Evolutionary conservation across 2,888 invertebrate species (phyloP).

Genomic region (Caenorhabditis drosophilae): DNA sequence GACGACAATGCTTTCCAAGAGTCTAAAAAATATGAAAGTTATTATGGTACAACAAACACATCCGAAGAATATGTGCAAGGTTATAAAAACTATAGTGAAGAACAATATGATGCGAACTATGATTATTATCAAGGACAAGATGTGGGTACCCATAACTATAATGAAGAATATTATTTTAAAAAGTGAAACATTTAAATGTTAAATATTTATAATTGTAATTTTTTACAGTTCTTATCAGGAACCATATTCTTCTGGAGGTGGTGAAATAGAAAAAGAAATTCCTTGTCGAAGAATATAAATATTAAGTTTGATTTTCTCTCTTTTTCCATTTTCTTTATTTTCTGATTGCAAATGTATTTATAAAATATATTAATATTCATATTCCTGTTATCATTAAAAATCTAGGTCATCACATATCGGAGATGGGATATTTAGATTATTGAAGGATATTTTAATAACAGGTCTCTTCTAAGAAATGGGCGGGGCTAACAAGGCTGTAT

Average conservation of each 20-base stretch:
- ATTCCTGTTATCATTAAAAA: too few species aligned
- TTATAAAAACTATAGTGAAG: constrained; percentile 3
- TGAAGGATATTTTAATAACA: too few species aligned
- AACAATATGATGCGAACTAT: neutral
- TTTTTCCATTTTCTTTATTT: too few species aligned
- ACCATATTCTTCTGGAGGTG: neutral
- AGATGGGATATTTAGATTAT: too few species aligned
- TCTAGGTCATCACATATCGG: too few species aligned
- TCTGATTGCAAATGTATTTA: too few species aligned
- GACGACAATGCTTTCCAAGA: neutral
- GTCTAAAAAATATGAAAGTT: constrained; percentile 1
- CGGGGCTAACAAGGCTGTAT: too few species aligned
- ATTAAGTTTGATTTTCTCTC: too few species aligned
- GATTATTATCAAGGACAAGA: constrained; percentile 13
- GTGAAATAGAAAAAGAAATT: too few species aligned
- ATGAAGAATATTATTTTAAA: neutral
- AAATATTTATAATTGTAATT: neutral
- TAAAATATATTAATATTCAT: too few species aligned
- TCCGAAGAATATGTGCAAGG: neutral
- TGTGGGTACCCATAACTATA: neutral
- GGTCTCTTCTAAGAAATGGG: too few species aligned
- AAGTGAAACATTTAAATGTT: neutral
- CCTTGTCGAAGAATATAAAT: too few species aligned
- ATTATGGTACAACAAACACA: constrained; percentile 2
- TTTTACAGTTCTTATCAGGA: constrained; percentile 15